Base-by-base conservation (phyloP, 1,140 invertebrate species). In the Propsilocerus akamusi region DNA sequence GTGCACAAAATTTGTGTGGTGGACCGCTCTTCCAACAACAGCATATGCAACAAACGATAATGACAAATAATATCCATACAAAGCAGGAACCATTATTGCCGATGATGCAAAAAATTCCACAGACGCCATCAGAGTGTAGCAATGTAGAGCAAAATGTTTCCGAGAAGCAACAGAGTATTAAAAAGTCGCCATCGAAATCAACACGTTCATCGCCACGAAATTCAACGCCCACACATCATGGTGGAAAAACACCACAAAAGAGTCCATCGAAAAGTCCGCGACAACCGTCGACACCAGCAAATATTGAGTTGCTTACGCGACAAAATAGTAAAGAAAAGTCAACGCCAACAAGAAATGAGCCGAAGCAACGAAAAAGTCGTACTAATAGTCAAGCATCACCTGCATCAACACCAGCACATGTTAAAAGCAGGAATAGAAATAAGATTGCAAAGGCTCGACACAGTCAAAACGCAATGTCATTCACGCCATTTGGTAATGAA, bases 251-350 rank as follows among this genome's bases (percentile, higher is more conserved):
- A 0, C 78, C 78, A 2, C 75, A 76, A 12, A 84, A 83, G 59
- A 81, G 78, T 41, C 83, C 82, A 0, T 80, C 78, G 0, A 83
- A 83, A 58, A 85, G 81, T 4, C 83, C 84, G 0, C 71, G 81
- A 37, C 75, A 77, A 56, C 34, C 34, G 10, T 41, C 34, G 2
- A 41, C 34, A 41, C 34, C 28, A 57, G 22, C 34, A 17, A 20
- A 14, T 17, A 5, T 41, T 17, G 34, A 41, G 14, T 41, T 20
- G 22, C 14, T 41, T 1, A 20, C 34, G 22, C 12, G 34, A 17
- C 34, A 41, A 20, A 41, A 41, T 41, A 41, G 34, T 17, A 68
- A 73, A 25, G 14, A 25, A 26, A 47, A 48, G 25, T 20, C 37
- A 6, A 54, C 59, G n/a, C 63, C 65, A 50, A 58, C 49, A 25